These are phyloP conservation scores for Salminus brasiliensis DNA, from an alignment of 2,113 vertebrate species.

Conservation along the genomic window DNA sequence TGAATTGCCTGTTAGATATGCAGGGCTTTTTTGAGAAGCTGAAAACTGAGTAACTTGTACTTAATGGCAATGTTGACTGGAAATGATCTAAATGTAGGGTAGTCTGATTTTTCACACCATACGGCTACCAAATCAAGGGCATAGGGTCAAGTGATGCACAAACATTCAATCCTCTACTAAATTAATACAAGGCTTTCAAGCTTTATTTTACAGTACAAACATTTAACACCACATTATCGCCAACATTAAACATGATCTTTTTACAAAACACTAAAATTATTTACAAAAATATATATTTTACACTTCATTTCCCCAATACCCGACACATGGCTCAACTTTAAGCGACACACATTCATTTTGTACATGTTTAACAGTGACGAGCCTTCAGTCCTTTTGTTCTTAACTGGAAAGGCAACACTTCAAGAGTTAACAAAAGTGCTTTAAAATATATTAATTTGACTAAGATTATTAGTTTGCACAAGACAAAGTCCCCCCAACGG, in stretches of 20 bases:
- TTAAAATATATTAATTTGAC: constrained; percentile 28
- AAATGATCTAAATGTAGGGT: no score
- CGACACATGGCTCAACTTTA: background rate
- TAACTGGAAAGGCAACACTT: background rate
- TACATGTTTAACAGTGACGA: background rate
- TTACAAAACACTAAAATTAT: constrained; percentile 27
- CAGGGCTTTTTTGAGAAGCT: no score
- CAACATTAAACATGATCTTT: background rate
- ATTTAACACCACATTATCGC: background rate
- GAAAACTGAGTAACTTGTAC: no score
- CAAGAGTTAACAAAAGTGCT: background rate
- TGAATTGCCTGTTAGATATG: no score
- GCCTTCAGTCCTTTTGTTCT: background rate
- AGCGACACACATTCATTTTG: background rate
- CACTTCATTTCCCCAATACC: background rate
- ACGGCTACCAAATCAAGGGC: background rate
- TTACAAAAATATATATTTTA: constrained; percentile 32
- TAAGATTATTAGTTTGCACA: background rate
- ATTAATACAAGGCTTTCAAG: constrained; percentile 21
- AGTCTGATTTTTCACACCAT: no score
- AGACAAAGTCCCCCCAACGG: background rate
- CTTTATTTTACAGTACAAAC: constrained; percentile 45
- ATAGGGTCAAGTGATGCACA: background rate
- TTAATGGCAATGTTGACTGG: no score
- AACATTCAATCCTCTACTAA: background rate